A percentile compares a stretch with the other conserved stretches of the same genome.
These are phyloP conservation scores for Taenioides sp. DNA, from an alignment of 2,797 vertebrate species.

Conservation along the genomic window DNA sequence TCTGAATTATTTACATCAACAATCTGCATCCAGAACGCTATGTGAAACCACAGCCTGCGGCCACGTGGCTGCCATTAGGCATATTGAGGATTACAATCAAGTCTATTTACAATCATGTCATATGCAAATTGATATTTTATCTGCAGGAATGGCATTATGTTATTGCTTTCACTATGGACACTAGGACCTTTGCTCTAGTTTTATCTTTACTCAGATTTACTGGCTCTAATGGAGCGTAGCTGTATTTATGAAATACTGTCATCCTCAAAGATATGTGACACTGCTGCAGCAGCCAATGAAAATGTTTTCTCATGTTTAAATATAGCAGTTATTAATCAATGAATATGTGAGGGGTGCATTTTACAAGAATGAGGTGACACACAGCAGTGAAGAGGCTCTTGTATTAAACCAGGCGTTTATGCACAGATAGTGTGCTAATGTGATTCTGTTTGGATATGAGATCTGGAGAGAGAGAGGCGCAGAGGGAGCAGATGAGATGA, in stretches of 20 bases:
- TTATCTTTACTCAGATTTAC: slow-evolving; percentile 23
- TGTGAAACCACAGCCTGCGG: slow-evolving; percentile 50
- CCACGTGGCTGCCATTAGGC: slow-evolving; percentile 29
- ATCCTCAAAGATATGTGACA: neutral
- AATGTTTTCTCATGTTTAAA: neutral
- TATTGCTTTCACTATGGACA: slow-evolving; percentile 11
- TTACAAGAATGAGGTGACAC: slow-evolving; percentile 20
- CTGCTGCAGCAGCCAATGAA: neutral
- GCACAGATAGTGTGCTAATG: slow-evolving; percentile 46
- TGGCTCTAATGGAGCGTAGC: slow-evolving; percentile 13
- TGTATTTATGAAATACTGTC: slow-evolving; percentile 3
- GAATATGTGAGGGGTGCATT: neutral
- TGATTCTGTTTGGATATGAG: slow-evolving; percentile 63
- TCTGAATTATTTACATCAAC: slow-evolving; percentile 73
- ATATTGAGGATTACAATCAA: slow-evolving; percentile 26
- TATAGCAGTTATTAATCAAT: neutral
- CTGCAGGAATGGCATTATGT: slow-evolving; percentile 15
- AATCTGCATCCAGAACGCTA: slow-evolving; percentile 54
- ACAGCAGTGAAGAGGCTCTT: slow-evolving; percentile 23
- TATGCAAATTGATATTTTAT: slow-evolving; percentile 21
- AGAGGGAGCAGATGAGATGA: slow-evolving; percentile 52
- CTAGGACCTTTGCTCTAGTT: slow-evolving; percentile 9
- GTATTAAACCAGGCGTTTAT: slow-evolving; percentile 48
- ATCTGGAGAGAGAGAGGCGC: slow-evolving; percentile 47
- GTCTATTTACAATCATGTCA: slow-evolving; percentile 20